These are phyloP conservation scores for Zhuqinia jingwanae DNA, from an alignment of 2,888 invertebrate species.

Conservation along the genomic window DNA sequence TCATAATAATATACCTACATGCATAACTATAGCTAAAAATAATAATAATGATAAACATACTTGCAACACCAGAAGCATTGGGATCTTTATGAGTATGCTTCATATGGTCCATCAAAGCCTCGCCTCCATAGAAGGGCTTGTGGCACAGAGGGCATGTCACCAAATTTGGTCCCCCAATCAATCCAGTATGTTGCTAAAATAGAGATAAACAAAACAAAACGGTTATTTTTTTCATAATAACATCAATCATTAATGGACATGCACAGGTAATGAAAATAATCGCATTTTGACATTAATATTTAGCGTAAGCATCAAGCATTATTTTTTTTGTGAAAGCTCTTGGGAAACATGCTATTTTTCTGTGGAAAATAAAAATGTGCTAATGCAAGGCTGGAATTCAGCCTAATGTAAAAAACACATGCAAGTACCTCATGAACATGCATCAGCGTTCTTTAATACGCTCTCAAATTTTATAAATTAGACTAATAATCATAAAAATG, in stretches of 20 bases:
- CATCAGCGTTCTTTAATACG: not conserved
- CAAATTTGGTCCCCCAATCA: slow-evolving; percentile 95
- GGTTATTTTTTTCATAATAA: too few relatives aligned
- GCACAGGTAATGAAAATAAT: too few relatives aligned
- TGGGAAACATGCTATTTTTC: too few relatives aligned
- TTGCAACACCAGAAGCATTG: slow-evolving; percentile 92
- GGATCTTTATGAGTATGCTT: slow-evolving; percentile 97
- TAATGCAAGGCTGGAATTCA: too few relatives aligned
- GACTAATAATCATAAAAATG: slow-evolving; percentile 64
- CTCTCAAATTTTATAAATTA: slow-evolving; percentile 39
- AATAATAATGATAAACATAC: slow-evolving; percentile 85
- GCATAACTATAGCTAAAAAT: too few relatives aligned
- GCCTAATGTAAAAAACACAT: slow-evolving; percentile 52
- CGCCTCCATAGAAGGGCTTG: slow-evolving; percentile 95
- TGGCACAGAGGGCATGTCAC: slow-evolving; percentile 96
- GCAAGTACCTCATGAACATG: slow-evolving; percentile 50
- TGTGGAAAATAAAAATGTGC: too few relatives aligned
- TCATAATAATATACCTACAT: not conserved
- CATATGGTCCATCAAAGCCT: slow-evolving; percentile 97
- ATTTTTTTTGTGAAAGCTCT: too few relatives aligned
- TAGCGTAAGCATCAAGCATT: too few relatives aligned
- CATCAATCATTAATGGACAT: too few relatives aligned
- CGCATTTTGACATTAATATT: too few relatives aligned
- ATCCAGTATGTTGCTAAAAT: slow-evolving; percentile 95
- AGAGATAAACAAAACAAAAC: too few relatives aligned